These are phyloP conservation scores for Aphodius sticticus DNA, from an alignment of 2,888 invertebrate genomes.

Conservation along the genomic window DNA sequence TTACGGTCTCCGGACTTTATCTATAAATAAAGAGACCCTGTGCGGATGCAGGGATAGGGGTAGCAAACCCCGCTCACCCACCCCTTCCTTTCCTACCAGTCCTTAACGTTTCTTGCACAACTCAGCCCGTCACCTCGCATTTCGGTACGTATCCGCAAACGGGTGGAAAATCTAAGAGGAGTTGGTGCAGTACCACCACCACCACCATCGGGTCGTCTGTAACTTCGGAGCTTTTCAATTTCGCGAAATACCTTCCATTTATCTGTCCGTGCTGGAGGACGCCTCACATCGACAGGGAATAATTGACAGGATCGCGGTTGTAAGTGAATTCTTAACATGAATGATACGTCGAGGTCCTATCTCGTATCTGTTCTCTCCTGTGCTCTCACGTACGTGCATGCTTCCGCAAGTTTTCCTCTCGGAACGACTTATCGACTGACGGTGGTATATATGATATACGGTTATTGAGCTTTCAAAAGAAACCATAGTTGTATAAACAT, in stretches of 20 bases:
- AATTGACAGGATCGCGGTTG: conserved; percentile 57
- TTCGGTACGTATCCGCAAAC: conserved; percentile 4
- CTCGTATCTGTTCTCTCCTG: conserved; percentile 42
- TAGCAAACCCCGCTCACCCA: background rate
- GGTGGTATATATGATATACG: conserved; percentile 6
- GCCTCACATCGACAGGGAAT: conserved; percentile 52
- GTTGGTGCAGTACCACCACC: background rate
- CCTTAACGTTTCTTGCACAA: conserved; percentile 13
- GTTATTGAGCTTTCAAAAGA: too few relatives aligned
- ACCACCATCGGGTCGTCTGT: conserved; percentile 19
- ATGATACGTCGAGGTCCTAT: conserved; percentile 51
- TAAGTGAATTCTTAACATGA: conserved; percentile 56
- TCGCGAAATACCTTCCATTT: conserved; percentile 46
- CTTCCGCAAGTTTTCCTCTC: background rate
- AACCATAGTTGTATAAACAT: too few relatives aligned
- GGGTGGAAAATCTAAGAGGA: background rate
- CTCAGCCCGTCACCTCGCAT: background rate
- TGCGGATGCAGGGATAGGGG: background rate
- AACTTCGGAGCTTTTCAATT: conserved; percentile 42
- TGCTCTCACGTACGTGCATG: conserved; percentile 5
- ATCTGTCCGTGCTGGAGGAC: conserved; percentile 45
- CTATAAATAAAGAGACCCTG: conserved; percentile 27
- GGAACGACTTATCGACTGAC: conserved; percentile 12
- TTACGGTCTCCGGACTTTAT: conserved; percentile 31
- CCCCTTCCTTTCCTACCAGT: conserved; percentile 4